These are phyloP conservation scores for Machimus atricapillus DNA, from an alignment of 2,888 invertebrate genomes.

Conservation along the genomic window DNA sequence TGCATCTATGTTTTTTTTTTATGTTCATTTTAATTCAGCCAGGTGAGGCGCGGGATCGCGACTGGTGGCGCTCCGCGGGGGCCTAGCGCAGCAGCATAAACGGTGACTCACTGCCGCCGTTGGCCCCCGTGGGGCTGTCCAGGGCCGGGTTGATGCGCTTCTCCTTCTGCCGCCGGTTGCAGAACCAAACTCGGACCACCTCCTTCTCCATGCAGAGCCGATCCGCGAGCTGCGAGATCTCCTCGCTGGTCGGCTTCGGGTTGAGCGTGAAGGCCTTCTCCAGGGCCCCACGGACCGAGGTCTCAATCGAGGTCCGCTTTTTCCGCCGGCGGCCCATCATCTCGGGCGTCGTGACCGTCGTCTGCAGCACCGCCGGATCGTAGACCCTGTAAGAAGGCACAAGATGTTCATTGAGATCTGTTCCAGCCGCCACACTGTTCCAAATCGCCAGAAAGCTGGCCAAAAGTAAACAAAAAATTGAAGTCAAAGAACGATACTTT, in stretches of 20 bases:
- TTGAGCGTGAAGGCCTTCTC: constrained; percentile 94
- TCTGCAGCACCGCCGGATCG: constrained; percentile 66
- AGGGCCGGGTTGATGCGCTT: constrained; percentile 91
- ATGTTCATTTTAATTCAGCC: background rate
- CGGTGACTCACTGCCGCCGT: constrained; percentile 59
- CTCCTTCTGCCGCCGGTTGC: constrained; percentile 95
- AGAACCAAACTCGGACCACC: constrained; percentile 93
- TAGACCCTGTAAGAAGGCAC: constrained; percentile 53
- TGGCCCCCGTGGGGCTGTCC: constrained; percentile 73
- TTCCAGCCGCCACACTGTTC: background rate
- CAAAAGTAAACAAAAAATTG: background rate
- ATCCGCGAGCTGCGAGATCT: constrained; percentile 92
- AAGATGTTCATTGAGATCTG: background rate
- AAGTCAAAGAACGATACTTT: background rate
- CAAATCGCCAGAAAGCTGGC: background rate
- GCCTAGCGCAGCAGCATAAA: constrained; percentile 57
- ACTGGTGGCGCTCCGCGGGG: background rate
- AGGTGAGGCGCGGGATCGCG: background rate
- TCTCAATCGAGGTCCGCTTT: constrained; percentile 96
- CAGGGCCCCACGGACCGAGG: constrained; percentile 91
- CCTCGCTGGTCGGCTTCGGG: constrained; percentile 96
- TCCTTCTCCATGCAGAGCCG: constrained; percentile 97
- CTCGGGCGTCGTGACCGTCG: constrained; percentile 82
- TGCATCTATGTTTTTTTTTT: background rate
- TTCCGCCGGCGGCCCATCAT: constrained; percentile 92